These are phyloP conservation scores for Aptenodytes forsteri DNA, from an alignment of 2,113 vertebrate genomes.

Conservation along the genomic window DNA sequence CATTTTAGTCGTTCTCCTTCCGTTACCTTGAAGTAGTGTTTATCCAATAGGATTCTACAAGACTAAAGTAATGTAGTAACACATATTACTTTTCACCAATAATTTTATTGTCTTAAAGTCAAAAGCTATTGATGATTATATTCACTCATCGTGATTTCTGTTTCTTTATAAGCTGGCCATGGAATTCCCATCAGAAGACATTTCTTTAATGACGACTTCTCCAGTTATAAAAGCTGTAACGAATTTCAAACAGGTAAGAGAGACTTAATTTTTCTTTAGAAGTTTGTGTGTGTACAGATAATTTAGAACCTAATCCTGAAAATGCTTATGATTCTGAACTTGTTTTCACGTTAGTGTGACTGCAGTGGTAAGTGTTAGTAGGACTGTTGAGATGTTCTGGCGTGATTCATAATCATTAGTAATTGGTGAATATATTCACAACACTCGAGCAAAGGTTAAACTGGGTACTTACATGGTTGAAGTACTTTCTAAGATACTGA, in stretches of 20 bases:
- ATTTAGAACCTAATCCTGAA: not conserved
- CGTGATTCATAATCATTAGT: not conserved
- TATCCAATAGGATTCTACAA: not conserved
- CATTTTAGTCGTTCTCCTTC: not conserved
- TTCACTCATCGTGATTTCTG: not conserved
- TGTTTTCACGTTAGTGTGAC: not conserved
- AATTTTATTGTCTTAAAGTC: not conserved
- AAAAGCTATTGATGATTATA: not conserved
- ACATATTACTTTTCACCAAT: not conserved
- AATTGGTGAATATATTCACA: not conserved
- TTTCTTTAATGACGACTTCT: constrained; percentile 86
- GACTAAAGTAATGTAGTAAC: not conserved
- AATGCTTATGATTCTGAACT: not conserved
- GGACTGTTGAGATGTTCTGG: not conserved
- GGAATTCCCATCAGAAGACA: constrained; percentile 82
- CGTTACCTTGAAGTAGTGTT: not conserved
- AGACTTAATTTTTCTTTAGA: not conserved
- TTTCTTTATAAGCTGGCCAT: constrained; percentile 79
- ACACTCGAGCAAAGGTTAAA: not conserved
- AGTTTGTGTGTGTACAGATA: not conserved
- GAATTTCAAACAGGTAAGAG: constrained; percentile 89
- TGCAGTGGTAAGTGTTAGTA: not conserved
- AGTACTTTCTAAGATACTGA: not conserved
- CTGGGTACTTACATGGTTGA: not conserved
- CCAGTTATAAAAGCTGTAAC: constrained; percentile 89